Conservation (phyloP, 2,797 vertebrate species). For the Capromys pilorides region DNA sequence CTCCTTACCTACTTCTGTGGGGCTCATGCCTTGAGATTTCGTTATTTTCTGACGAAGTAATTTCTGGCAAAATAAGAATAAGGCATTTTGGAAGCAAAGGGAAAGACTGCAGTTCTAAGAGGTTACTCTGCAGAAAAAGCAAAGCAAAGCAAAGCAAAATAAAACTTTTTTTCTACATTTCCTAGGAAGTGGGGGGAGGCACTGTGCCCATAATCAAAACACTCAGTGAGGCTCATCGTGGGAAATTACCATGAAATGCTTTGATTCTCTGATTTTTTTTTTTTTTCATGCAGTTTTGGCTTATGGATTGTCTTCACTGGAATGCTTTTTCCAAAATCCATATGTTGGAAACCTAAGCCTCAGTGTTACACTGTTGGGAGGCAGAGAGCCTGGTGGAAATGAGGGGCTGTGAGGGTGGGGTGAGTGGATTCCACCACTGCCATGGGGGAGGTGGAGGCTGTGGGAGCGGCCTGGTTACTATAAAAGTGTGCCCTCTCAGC, state of each 20-base stretch:
- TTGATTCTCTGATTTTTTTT: not conserved
- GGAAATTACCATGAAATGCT: not conserved
- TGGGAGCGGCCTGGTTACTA: not conserved
- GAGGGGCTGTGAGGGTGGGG: not conserved
- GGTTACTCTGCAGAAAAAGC: not conserved
- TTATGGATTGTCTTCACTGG: not conserved
- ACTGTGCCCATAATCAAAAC: not conserved
- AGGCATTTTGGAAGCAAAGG: slow-evolving; percentile 19
- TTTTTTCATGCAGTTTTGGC: not conserved
- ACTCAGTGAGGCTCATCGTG: not conserved
- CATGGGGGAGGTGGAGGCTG: rapidly evolving
- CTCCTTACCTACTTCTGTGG: not conserved
- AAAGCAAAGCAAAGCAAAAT: not conserved
- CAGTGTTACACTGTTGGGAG: not conserved
- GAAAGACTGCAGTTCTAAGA: not conserved
- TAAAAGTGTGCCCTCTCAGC: not conserved
- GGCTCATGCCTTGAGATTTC: slow-evolving; percentile 1
- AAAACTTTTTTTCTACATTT: not conserved
- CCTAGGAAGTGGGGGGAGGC: not conserved
- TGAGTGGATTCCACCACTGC: not conserved
- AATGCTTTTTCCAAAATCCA: not conserved
- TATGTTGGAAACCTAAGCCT: not conserved
- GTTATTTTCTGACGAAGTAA: slow-evolving; percentile 5
- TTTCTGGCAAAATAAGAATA: slow-evolving; percentile 29
- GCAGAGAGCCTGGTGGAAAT: not conserved